Conservation (phyloP, 2,888 invertebrate genomes). For the Endomychus coccineus region DNA sequence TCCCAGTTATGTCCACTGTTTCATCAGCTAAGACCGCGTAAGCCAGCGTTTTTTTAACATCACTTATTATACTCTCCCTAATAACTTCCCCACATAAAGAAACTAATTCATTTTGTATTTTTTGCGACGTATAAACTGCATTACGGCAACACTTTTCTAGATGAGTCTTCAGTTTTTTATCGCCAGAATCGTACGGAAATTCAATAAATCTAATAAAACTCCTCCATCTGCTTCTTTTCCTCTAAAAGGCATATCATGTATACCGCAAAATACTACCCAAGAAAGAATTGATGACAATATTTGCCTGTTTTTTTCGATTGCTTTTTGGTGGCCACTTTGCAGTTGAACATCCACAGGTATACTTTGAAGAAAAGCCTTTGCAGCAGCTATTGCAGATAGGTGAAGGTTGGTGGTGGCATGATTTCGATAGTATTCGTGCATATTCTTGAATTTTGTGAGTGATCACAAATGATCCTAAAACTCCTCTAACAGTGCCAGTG, state of each 20-base stretch:
- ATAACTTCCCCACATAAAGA: too few species aligned
- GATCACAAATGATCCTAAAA: constrained; percentile 27
- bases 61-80: too few species aligned
- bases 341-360: constrained; percentile 20
- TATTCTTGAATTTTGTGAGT: constrained; percentile 26
- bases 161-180: too few species aligned
- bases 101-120: too few species aligned
- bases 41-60: too few species aligned
- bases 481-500: constrained; percentile 20
- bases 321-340: constrained; percentile 20
- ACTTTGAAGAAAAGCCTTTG: constrained; percentile 26
- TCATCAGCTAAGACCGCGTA: too few species aligned
- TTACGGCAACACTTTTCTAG: too few species aligned
- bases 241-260: constrained; percentile 26
- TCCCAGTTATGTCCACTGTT: too few species aligned
- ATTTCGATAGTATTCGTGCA: constrained; percentile 25
- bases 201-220: constrained; percentile 21
- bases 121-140: too few species aligned
- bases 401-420: constrained; percentile 25
- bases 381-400: constrained; percentile 24
- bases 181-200: too few species aligned
- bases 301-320: constrained; percentile 22
- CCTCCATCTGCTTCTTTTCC: constrained; percentile 20
- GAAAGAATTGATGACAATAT: constrained; percentile 25
- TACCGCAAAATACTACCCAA: constrained; percentile 26